These are phyloP conservation scores for Clanis bilineata DNA, from an alignment of 2,888 invertebrate species.

Conservation along the genomic window DNA sequence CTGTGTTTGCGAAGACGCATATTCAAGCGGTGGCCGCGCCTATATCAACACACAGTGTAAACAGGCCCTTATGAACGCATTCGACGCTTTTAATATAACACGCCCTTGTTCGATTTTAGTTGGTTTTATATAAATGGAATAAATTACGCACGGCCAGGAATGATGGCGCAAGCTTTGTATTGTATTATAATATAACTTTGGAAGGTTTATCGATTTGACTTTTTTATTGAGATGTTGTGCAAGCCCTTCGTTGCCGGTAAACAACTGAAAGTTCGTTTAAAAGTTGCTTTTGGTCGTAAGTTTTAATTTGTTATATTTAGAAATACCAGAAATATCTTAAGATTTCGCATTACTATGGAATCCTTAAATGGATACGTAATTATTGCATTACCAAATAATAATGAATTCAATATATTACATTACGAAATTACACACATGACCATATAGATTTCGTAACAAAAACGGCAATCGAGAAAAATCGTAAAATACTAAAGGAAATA, in stretches of 20 bases:
- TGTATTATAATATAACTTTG: conserved; percentile 14
- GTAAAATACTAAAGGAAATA: no score
- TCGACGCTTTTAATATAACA: conserved; percentile 58
- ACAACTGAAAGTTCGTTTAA: no score
- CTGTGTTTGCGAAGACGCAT: conserved; percentile 79
- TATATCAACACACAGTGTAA: conserved; percentile 74
- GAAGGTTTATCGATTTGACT: conserved; percentile 1
- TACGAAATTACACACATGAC: no score
- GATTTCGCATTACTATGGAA: no score
- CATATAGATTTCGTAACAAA: no score
- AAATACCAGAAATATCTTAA: no score
- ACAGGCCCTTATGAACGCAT: conserved; percentile 74
- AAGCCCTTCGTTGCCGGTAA: no score
- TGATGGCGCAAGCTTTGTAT: conserved; percentile 19
- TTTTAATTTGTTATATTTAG: not conserved
- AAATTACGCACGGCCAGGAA: conserved; percentile 30
- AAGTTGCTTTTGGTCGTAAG: not conserved
- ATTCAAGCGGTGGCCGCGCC: conserved; percentile 66
- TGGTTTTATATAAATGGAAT: conserved; percentile 48
- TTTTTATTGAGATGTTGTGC: not conserved
- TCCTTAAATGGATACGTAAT: no score
- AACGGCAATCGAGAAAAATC: no score
- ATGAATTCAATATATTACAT: no score
- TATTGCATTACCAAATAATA: no score
- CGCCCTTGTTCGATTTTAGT: conserved; percentile 51